phyloP scores from a whole-genome alignment of 2,113 vertebrate species.

The Petroica traversi region DNA sequence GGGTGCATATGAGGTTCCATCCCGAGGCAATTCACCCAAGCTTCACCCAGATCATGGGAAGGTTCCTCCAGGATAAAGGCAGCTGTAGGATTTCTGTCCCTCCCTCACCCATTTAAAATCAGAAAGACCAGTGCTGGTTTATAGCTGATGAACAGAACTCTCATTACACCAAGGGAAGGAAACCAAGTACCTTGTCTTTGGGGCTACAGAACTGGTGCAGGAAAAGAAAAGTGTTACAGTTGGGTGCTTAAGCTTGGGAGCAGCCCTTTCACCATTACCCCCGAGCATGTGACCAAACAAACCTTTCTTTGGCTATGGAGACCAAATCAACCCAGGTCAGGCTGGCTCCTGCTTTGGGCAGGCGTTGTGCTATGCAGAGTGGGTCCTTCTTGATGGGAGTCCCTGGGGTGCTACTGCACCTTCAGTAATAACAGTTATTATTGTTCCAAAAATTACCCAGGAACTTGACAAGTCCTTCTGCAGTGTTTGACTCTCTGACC shows the following conservation, averaged over 20 bases:
- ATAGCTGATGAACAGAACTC: not conserved
- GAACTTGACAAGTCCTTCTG: constrained; percentile 22
- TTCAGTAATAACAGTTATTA: not conserved
- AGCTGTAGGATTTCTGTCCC: not conserved
- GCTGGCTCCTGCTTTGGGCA: not conserved
- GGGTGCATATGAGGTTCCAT: not conserved
- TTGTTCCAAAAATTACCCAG: not conserved
- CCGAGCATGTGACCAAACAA: not conserved
- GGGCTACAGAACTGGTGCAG: not conserved
- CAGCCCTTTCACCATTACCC: not conserved
- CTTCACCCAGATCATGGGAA: not conserved
- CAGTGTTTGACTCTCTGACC: constrained; percentile 34
- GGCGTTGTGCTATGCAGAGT: not conserved
- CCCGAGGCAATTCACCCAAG: not conserved
- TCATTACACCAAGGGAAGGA: not conserved
- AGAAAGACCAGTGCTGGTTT: not conserved
- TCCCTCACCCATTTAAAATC: not conserved
- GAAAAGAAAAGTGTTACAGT: not conserved
- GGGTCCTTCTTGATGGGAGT: not conserved
- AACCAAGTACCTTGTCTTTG: not conserved
- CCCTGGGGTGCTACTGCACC: not conserved
- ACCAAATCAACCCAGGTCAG: not conserved
- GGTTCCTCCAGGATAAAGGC: not conserved
- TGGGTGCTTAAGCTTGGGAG: not conserved
- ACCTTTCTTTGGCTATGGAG: not conserved